Conservation (phyloP, 1,140 invertebrate species). For the Paramacrobiotus metropolitanus region DNA sequence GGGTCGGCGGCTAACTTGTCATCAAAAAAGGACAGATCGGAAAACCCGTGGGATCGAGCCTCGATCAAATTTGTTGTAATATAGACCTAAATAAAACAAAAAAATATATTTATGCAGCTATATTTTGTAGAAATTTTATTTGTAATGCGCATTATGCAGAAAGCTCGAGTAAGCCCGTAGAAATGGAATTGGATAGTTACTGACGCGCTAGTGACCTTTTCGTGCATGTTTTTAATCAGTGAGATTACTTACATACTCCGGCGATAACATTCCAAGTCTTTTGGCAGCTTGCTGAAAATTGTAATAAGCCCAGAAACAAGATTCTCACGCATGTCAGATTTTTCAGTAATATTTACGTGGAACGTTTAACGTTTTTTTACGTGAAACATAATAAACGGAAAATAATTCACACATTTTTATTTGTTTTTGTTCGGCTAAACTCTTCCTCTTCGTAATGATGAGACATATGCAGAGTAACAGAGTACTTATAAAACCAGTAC, state of each 20-base stretch:
- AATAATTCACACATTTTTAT: too few species aligned
- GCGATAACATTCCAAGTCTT: background rate
- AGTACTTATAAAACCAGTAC: too few species aligned
- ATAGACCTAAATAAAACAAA: background rate
- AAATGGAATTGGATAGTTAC: background rate
- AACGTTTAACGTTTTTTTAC: too few species aligned
- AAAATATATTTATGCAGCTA: too few species aligned
- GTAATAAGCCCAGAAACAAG: background rate
- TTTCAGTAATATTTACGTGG: too few species aligned
- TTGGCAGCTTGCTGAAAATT: background rate
- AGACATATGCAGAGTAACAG: too few species aligned
- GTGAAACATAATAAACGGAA: too few species aligned
- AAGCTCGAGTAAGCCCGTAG: too few species aligned
- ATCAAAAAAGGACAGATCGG: background rate
- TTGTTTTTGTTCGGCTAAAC: too few species aligned
- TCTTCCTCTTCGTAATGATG: background rate
- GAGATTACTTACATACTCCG: background rate
- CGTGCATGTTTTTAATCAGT: background rate
- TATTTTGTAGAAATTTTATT: too few species aligned
- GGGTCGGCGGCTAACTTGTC: background rate
- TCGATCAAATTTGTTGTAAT: background rate
- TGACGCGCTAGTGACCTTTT: background rate
- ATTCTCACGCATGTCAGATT: too few species aligned
- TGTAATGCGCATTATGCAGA: too few species aligned
- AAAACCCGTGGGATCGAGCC: background rate